These are phyloP conservation scores for Ageneiosus marmoratus DNA, from an alignment of 2,113 vertebrate species.

Conservation along the genomic window DNA sequence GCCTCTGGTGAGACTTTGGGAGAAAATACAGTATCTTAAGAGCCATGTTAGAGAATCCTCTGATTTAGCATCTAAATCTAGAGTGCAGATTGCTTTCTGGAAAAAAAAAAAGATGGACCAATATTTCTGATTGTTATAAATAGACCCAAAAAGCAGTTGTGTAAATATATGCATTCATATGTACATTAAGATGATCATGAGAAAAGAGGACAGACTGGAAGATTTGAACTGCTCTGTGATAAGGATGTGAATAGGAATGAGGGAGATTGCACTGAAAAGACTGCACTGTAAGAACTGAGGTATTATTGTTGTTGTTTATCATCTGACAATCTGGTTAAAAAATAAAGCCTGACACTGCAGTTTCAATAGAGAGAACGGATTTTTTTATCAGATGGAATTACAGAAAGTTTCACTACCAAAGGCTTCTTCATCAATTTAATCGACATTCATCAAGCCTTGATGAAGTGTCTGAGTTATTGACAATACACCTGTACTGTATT, in stretches of 20 bases:
- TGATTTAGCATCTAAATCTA: background rate
- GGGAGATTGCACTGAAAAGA: background rate
- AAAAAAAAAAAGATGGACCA: background rate
- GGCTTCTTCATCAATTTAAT: background rate
- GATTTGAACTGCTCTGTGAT: background rate
- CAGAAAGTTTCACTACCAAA: background rate
- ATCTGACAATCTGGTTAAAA: background rate
- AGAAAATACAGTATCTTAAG: background rate
- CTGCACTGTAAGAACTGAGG: background rate
- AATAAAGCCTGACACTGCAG: background rate
- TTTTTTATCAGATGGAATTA: background rate
- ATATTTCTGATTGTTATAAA: background rate
- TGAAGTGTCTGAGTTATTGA: background rate
- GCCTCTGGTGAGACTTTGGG: background rate
- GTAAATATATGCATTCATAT: slow-evolving; percentile 1
- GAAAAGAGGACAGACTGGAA: background rate
- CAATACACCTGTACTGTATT: background rate
- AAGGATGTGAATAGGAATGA: slow-evolving; percentile 11
- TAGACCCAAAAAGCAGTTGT: background rate
- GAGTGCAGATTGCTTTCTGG: background rate
- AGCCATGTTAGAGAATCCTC: no score
- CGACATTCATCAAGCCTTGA: background rate
- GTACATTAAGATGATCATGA: background rate
- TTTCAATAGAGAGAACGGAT: background rate
- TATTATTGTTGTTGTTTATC: background rate